Evolutionary conservation across 2,797 vertebrate species (phyloP).

Genomic region (Cynodonichthys magdalenae): DNA sequence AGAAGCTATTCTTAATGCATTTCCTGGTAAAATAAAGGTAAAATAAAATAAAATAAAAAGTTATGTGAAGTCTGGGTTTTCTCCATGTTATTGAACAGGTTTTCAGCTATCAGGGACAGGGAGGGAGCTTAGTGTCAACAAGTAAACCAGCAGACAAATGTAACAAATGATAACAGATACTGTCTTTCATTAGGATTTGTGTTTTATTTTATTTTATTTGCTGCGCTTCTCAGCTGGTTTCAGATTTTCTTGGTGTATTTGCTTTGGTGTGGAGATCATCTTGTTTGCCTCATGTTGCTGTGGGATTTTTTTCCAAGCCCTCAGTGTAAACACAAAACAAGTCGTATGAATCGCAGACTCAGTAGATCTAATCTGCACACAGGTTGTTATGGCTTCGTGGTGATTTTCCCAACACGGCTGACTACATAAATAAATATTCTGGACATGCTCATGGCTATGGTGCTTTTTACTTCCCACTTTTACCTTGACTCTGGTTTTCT

Average conservation of each 20-base stretch:
- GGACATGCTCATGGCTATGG: neutral
- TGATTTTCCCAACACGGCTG: conserved; percentile 48
- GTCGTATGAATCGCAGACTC: conserved; percentile 56
- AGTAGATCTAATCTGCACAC: conserved; percentile 54
- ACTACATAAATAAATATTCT: conserved; percentile 28
- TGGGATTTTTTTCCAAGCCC: conserved; percentile 18
- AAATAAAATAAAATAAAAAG: neutral
- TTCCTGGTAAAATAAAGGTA: too few relatives aligned
- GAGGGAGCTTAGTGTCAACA: neutral
- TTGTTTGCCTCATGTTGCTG: conserved; percentile 46
- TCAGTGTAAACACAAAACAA: conserved; percentile 41
- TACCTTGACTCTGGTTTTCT: neutral
- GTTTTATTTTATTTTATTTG: conserved; percentile 12
- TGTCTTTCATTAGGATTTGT: conserved; percentile 1
- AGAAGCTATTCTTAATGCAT: too few relatives aligned
- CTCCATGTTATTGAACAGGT: neutral
- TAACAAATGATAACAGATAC: conserved; percentile 7
- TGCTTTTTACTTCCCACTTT: conserved; percentile 9
- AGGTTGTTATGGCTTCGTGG: conserved; percentile 42
- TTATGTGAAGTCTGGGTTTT: conserved; percentile 17
- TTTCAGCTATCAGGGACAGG: neutral
- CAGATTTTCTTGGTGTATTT: conserved; percentile 14
- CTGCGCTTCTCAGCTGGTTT: neutral
- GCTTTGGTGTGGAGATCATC: conserved; percentile 39
- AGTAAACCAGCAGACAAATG: conserved; percentile 1